These are phyloP conservation scores for Ptychodera flava DNA, from an alignment of 35 echinoderm and acorn worm species.

Conservation along the genomic window DNA sequence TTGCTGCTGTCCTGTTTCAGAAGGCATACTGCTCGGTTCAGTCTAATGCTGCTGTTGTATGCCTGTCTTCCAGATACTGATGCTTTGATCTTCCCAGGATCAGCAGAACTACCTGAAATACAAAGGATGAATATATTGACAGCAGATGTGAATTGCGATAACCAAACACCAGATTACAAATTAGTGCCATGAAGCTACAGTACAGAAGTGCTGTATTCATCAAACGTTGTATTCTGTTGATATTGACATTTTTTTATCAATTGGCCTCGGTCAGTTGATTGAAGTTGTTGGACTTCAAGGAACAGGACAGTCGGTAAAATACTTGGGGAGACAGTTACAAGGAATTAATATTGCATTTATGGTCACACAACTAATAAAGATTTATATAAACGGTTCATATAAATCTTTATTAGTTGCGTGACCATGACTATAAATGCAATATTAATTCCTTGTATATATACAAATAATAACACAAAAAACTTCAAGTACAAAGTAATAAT, in stretches of 20 bases:
- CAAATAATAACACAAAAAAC: no score
- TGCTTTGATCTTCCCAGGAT: not conserved
- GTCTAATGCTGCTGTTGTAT: not conserved
- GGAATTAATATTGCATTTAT: not conserved
- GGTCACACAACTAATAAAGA: not conserved
- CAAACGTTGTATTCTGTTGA: not conserved
- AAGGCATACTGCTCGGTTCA: not conserved
- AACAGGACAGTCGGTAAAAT: not conserved
- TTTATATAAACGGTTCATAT: not conserved
- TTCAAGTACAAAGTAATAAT: no score
- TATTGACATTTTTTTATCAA: not conserved
- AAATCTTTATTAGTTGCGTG: constrained; percentile 27
- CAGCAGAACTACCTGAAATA: not conserved
- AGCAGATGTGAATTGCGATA: not conserved
- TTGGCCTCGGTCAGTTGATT: not conserved
- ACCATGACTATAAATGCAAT: constrained; percentile 49
- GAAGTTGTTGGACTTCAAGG: not conserved
- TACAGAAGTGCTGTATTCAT: not conserved
- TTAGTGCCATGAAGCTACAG: not conserved
- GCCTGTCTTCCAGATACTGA: no score
- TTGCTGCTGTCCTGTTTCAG: constrained; percentile 19
- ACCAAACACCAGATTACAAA: not conserved
- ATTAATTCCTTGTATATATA: no score
- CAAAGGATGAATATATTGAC: not conserved
- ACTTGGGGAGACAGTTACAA: not conserved